Evolutionary conservation across 2,113 vertebrate genomes (phyloP).

Genomic region (Antigone vipio): DNA sequence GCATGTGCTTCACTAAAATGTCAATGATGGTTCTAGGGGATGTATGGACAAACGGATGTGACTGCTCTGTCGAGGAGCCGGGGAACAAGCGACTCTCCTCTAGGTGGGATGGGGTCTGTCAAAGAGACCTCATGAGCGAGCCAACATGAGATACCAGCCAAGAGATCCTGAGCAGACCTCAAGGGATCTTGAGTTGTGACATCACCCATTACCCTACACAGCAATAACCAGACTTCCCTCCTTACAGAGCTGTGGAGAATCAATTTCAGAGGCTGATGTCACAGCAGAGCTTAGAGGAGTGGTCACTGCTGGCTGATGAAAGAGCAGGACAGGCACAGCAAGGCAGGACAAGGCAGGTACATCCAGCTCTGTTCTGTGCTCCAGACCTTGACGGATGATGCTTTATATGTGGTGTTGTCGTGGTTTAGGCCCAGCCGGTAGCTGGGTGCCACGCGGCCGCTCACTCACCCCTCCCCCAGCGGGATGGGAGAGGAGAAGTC

Average conservation of each 20-base stretch:
- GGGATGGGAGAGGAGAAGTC: too few species aligned
- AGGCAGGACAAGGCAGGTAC: not conserved
- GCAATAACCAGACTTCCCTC: not conserved
- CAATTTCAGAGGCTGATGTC: not conserved
- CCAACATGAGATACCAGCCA: not conserved
- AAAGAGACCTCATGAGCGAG: not conserved
- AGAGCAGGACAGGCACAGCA: not conserved
- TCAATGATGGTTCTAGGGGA: not conserved
- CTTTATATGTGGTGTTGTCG: not conserved
- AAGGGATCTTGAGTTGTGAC: not conserved
- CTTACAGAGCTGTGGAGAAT: not conserved
- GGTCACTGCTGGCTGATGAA: not conserved
- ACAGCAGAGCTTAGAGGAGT: not conserved
- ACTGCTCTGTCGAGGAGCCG: fast-evolving
- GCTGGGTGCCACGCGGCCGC: too few species aligned
- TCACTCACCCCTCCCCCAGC: too few species aligned
- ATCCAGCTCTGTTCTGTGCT: not conserved
- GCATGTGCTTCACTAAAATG: not conserved
- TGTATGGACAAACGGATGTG: not conserved
- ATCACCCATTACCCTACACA: not conserved
- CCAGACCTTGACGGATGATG: not conserved
- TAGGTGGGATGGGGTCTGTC: not conserved
- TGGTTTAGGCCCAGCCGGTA: too few species aligned
- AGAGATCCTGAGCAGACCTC: not conserved
- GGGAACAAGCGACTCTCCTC: not conserved